These are phyloP conservation scores for Rhopilema esculentum DNA, from an alignment of 30 jellyfish, hydroid and myxozoan species.

Conservation along the genomic window DNA sequence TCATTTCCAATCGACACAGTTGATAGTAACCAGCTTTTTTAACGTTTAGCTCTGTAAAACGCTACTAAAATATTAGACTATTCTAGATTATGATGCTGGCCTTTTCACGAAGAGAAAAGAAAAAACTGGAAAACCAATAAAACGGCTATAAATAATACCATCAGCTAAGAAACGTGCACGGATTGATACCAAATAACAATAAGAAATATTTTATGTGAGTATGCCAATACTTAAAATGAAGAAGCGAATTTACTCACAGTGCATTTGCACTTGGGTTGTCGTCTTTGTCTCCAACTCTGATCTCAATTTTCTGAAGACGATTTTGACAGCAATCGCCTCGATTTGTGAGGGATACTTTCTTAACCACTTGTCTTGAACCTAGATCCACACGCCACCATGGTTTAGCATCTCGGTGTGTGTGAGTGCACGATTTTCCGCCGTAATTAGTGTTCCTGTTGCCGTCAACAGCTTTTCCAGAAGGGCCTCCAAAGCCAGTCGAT, in stretches of 20 bases:
- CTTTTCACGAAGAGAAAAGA: too few species aligned
- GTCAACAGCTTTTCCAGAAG: conserved; percentile 59
- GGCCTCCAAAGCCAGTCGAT: conserved; percentile 69
- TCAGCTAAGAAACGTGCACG: too few species aligned
- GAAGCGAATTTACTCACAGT: conserved; percentile 20
- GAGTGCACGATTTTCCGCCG: conserved; percentile 67
- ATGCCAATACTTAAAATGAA: background rate
- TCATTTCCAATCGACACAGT: background rate
- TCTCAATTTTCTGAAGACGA: conserved; percentile 43
- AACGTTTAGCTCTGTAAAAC: too few species aligned
- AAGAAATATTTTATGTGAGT: background rate
- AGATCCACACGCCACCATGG: conserved; percentile 82
- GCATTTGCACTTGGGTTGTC: conserved; percentile 35
- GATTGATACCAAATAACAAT: too few species aligned
- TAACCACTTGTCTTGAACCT: conserved; percentile 29
- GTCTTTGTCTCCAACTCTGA: conserved; percentile 37
- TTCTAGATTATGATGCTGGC: too few species aligned
- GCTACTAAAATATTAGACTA: too few species aligned
- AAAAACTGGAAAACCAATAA: too few species aligned
- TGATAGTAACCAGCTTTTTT: too few species aligned
- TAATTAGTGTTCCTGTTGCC: conserved; percentile 56
- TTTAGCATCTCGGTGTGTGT: conserved; percentile 38
- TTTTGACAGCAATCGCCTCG: conserved; percentile 65
- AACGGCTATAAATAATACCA: too few species aligned
- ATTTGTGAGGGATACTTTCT: conserved; percentile 52